Base-by-base conservation (phyloP, 2,888 invertebrate species). In the Morinoia aosen region DNA sequence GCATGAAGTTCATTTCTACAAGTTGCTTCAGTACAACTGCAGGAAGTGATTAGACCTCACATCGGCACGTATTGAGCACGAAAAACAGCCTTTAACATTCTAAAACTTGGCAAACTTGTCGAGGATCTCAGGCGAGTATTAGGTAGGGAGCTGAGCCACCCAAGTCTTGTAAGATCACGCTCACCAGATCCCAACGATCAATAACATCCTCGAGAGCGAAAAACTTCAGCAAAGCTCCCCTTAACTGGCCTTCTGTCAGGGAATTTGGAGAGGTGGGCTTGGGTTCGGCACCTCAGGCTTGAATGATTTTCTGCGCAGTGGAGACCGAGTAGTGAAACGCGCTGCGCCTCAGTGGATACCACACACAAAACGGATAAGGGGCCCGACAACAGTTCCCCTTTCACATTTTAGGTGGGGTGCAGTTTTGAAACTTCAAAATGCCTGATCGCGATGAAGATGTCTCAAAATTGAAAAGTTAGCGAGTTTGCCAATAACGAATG, bases 111-210 rank as follows among this genome's bases (percentile, higher is more conserved):
- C 76, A 76, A 76, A 76, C 76, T 76, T 76, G 76, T 76, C 76
- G 8, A 76, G 33, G 25, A 33, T 12, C 61, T 61, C 61, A 16
- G 16, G 25, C 0, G 25, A 76, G 76, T 33, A 33, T 76, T 76
- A 25, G 33, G 76, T 16, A 8, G 76, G 33, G 76, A 76, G 76
- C 25, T 76, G 76, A 90, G n/a, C 90, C 90, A 40, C 14, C 48
- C 40, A 40, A 48, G 90, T 90, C 90, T 90, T 14, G 40, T 40
- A 90, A 90, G 90, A 90, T 90, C 90, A 90, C 90, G 90, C 90
- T 39, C 90, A 19, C 90, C 48, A 48, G 90, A 39, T 90, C 48
- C 76, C 19, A 12, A 16, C n/a, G 90, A 90, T 90, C 90, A 90
- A 90, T 90, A 90, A 33, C 90, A 39, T 12, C 90, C 40, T 48